Percentiles rank a stretch among this genome's conserved stretches.
Conservation (phyloP, 2,113 vertebrate genomes). For the Thamnaconus septentrionalis region DNA sequence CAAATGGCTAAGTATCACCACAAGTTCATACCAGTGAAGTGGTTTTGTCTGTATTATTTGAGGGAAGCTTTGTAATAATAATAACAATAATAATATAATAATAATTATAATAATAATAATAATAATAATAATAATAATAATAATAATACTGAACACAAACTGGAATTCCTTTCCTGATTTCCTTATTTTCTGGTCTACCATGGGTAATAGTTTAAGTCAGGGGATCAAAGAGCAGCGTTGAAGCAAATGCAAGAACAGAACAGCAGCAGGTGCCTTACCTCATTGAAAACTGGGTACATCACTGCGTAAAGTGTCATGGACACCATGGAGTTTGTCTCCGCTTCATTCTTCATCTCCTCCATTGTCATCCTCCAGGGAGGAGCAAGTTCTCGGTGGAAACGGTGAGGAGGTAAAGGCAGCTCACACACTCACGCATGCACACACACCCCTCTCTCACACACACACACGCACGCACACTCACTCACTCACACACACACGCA, state of each 20-base stretch:
- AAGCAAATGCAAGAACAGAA: not conserved
- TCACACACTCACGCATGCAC: conserved; percentile 78
- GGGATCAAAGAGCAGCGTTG: too few species aligned
- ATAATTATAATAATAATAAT: too few species aligned
- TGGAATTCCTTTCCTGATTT: too few species aligned
- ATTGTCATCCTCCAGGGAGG: conserved; percentile 99
- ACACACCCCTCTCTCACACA: conserved; percentile 53
- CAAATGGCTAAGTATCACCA: too few species aligned
- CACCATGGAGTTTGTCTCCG: conserved; percentile 99
- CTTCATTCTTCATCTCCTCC: conserved; percentile 99
- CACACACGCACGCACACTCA: conserved; percentile 63
- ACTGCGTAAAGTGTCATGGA: conserved; percentile 99
- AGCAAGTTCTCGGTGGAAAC: conserved; percentile 59
- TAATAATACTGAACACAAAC: too few species aligned
- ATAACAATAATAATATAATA: too few species aligned
- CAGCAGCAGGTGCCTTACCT: conserved; percentile 70
- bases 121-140: too few species aligned
- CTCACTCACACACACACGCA: conserved; percentile 35
- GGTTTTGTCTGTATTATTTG: too few species aligned
- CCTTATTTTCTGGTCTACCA: too few species aligned
- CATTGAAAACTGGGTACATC: conserved; percentile 98
- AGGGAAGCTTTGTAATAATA: too few species aligned
- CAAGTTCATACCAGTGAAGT: too few species aligned
- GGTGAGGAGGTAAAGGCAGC: conserved; percentile 49
- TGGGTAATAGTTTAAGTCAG: too few species aligned